Evolutionary conservation across 2,888 invertebrate species (phyloP).

Genomic region (Polyommatus icarus): DNA sequence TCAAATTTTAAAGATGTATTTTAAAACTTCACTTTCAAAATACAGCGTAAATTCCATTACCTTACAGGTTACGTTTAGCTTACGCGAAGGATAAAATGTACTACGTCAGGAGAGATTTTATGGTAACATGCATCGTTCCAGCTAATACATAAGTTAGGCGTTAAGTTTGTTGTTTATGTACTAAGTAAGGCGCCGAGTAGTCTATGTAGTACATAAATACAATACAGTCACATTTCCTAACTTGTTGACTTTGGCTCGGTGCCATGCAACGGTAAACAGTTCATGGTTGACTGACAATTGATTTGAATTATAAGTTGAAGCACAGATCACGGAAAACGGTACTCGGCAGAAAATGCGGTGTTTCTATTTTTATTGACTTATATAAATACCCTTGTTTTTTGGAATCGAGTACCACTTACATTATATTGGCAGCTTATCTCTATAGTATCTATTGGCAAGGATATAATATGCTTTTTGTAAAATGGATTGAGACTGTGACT

Average conservation of each 20-base stretch:
- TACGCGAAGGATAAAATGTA: neutral
- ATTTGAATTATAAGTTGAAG: constrained; percentile 26
- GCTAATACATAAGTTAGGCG: neutral
- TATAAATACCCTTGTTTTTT: too few relatives aligned
- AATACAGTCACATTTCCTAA: constrained; percentile 30
- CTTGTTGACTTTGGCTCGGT: constrained; percentile 42
- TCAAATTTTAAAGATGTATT: neutral
- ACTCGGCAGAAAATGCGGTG: neutral
- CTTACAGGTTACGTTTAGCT: neutral
- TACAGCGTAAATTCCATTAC: neutral
- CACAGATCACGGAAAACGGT: neutral
- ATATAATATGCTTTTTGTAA: too few relatives aligned
- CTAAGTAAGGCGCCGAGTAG: constrained; percentile 25
- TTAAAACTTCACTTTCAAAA: too few relatives aligned
- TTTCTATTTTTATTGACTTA: neutral
- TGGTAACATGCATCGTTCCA: neutral
- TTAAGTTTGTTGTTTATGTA: constrained; percentile 7
- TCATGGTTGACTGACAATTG: constrained; percentile 14
- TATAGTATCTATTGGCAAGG: too few relatives aligned
- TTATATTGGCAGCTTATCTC: too few relatives aligned
- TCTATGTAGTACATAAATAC: constrained; percentile 20
- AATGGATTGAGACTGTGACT: too few relatives aligned
- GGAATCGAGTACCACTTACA: too few relatives aligned
- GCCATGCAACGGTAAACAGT: constrained; percentile 37
- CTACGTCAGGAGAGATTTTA: neutral